Conservation (phyloP, 2,113 vertebrate genomes). For the Arothron firmamentum region DNA sequence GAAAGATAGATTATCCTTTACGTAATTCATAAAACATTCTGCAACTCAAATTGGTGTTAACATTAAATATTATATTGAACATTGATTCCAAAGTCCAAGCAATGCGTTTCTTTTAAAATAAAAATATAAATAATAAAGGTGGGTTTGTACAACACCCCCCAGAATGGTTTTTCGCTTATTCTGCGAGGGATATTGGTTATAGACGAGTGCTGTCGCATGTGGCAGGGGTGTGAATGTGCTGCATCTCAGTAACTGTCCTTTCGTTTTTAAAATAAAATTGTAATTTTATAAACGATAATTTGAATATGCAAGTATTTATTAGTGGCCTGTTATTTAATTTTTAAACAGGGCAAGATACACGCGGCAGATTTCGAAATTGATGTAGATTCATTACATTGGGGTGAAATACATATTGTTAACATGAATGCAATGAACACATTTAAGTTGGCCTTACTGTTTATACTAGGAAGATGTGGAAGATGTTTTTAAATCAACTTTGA, state of each 20-base stretch:
- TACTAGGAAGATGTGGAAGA: too few species aligned
- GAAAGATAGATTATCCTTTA: fast-evolving
- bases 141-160: slow-evolving; percentile 33
- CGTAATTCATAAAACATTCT: not conserved
- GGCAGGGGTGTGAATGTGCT: slow-evolving; percentile 16
- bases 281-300: too few species aligned
- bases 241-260: slow-evolving; percentile 19
- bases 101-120: not conserved
- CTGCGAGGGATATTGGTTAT: slow-evolving; percentile 54
- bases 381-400: slow-evolving; percentile 38
- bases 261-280: not conserved
- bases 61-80: too few species aligned
- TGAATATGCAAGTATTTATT: too few species aligned
- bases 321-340: not conserved
- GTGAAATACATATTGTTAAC: slow-evolving; percentile 33
- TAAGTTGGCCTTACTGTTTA: too few species aligned
- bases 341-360: not conserved
- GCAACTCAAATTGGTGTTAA: too few species aligned
- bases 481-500: too few species aligned
- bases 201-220: slow-evolving; percentile 55
- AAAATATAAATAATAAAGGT: not conserved
- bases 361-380: slow-evolving; percentile 1
- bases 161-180: slow-evolving; percentile 10
- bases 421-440: too few species aligned
- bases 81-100: too few species aligned